phyloP scores from a whole-genome alignment of 2,113 vertebrate species.

The Macaca mulatta region DNA sequence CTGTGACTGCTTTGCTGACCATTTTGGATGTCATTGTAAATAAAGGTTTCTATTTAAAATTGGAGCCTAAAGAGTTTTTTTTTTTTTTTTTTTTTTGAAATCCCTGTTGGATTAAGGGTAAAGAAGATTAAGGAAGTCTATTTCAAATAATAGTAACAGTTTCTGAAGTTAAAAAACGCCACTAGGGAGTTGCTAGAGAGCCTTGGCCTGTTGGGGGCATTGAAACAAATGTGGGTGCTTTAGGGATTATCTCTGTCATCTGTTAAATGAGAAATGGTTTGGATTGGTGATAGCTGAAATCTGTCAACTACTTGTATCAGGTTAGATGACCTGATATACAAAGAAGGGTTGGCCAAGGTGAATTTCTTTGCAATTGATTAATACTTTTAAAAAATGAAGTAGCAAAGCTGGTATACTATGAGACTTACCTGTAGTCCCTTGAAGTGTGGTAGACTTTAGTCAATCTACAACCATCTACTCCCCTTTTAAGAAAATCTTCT shows the following conservation, averaged over 20 bases:
- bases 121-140: background rate
- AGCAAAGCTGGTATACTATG: background rate
- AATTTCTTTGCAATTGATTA: background rate
- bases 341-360: background rate
- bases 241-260: background rate
- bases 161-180: background rate
- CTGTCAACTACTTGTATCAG: background rate
- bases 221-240: background rate
- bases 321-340: background rate
- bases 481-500: background rate
- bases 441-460: background rate
- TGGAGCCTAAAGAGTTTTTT: constrained; percentile 45
- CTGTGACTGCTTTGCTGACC: constrained; percentile 86
- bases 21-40: constrained; percentile 96
- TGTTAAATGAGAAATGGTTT: background rate
- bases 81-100: background rate
- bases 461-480: background rate
- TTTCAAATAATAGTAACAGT: background rate
- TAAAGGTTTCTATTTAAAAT: constrained; percentile 99
- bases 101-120: background rate
- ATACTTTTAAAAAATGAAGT: background rate
- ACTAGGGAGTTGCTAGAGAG: background rate
- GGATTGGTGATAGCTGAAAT: background rate
- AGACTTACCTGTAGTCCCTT: background rate
- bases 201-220: background rate